Evolutionary conservation across 1,140 invertebrate species (phyloP), one percentile per base, ranked within the genome.

Genomic region (Sweltsa coloradensis): DNA sequence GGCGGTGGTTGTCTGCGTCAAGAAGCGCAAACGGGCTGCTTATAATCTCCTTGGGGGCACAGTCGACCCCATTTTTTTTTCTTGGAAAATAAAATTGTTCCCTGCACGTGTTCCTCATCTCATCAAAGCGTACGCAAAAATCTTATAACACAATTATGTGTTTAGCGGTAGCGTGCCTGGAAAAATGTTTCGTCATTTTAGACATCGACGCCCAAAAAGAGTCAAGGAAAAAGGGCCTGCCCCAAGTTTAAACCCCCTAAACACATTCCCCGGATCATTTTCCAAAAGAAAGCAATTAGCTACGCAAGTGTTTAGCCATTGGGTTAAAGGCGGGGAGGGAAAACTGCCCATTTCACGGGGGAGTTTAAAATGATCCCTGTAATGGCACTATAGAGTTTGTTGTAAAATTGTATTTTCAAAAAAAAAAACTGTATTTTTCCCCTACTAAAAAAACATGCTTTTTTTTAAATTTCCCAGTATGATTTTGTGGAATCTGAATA

Each of bases 221-320:
- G 23, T 19, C 36, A 5, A 22, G 29, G 42, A 44, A 16, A 19
- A 44, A 26, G 24, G n/a, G n/a, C n/a, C n/a, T n/a, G n/a, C 18
- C 53, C 53, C 14, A 40, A 27, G 7, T 44, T 58, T 13, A 51
- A n/a, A n/a, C n/a, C 26, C 3, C 18, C 48, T 16, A 41, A 53
- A 34, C 52, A 58, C 29, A 21, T 57, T 5, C n/a, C 50, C 57
- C 1, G 55, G 56, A 40, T 19, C 18, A 3, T 52, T 52, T 41
- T 34, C 49, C 34, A 52, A 54, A 47, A 58, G 58, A 51, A 34
- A 41, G 3, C 57, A 59, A 51, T 43, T 34, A 3, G 52, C 45
- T 2, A 45, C 52, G 5, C 56, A 57, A 48, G 50, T 55, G 4
- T 45, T 54, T 9, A 59, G 56, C 23, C 50, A 55, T 40, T 50